phyloP scores from a whole-genome alignment of 1,140 invertebrate species.

The Scaptomyza hsui region DNA sequence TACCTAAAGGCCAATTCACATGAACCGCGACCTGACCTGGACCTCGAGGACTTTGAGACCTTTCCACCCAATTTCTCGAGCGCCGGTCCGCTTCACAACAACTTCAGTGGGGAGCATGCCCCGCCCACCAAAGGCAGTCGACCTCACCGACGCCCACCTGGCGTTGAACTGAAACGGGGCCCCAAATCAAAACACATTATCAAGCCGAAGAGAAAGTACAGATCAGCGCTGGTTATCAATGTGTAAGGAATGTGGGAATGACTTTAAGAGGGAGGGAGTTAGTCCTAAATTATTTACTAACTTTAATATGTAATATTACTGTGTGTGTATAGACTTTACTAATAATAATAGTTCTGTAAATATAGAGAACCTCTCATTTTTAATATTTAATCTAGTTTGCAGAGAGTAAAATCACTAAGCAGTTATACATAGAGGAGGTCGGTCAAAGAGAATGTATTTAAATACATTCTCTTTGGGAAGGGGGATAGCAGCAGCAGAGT shows the following conservation, averaged over 20 bases:
- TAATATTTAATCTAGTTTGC: not conserved
- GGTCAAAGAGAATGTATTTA: no score
- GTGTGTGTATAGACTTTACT: slow-evolving; percentile 41
- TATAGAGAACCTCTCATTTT: slow-evolving; percentile 33
- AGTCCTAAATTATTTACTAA: slow-evolving; percentile 33
- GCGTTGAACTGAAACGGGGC: slow-evolving; percentile 45
- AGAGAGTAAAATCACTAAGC: no score
- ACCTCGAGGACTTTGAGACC: slow-evolving; percentile 68
- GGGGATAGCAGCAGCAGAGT: no score
- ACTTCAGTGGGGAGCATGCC: slow-evolving; percentile 42
- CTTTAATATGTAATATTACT: slow-evolving; percentile 43
- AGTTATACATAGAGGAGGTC: no score
- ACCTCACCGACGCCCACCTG: slow-evolving; percentile 49
- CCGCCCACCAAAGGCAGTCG: slow-evolving; percentile 44
- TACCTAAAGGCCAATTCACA: slow-evolving; percentile 67
- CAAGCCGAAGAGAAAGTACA: slow-evolving; percentile 69
- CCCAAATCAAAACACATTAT: slow-evolving; percentile 57
- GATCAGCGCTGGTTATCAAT: slow-evolving; percentile 76
- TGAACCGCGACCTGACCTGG: slow-evolving; percentile 62
- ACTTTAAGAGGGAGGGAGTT: not conserved
- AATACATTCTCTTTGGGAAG: no score
- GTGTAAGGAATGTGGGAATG: slow-evolving; percentile 41
- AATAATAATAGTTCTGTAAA: slow-evolving; percentile 44
- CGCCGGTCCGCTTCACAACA: slow-evolving; percentile 51
- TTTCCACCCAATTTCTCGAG: slow-evolving; percentile 62